Evolutionary conservation across 2,888 invertebrate genomes (phyloP), one percentile per base, ranked within the genome.

Genomic region (Cheilosia scutellata): DNA sequence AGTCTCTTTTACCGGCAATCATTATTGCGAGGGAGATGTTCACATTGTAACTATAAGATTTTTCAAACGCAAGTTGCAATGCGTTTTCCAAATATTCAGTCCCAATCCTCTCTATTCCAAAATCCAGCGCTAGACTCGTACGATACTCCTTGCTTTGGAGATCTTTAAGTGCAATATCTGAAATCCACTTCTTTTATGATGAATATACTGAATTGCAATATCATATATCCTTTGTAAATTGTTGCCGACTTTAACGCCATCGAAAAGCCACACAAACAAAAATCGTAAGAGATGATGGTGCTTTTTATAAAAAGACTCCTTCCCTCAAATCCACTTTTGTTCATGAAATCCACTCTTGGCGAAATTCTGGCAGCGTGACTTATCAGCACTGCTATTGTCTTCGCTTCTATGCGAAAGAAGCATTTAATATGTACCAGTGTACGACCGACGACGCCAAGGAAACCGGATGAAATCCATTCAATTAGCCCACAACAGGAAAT

Each of bases 311-410:
- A 40, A 42, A 72, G 53, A 72, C 57, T 65, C 9, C 37, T 60
- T 66, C 31, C 40, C 42, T n/a, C 31, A 75, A 75, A 80, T 80
- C 80, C 82, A 76, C 65, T 86, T 82, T 77, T 51, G 57, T 13
- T 27, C 75, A 42, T 82, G 53, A 70, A 86, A 86, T 80, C 75
- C 60, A 70, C 74, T 86, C 31, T 20, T 51, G 51, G 11, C 51
- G 51, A 53, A 60, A 57, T 76, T 62, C 37, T 4, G 65, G 33
- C 68, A 47, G 62, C 86, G 76, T 86, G 86, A 86, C 86, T 71
- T 82, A 76, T 76, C 49, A 60, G 53, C 33, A 29, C 9, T 63
- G 42, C 42, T 13, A 72, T 71, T 77, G 49, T 79, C 49, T 63
- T 49, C 49, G 51, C 60, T 55, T 31, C 20, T 27, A 47, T 55